Percentiles rank a stretch among this genome's conserved stretches.
phyloP scores from a whole-genome alignment of 92 coral and sea anemone species.

The Galaxea fascicularis region DNA sequence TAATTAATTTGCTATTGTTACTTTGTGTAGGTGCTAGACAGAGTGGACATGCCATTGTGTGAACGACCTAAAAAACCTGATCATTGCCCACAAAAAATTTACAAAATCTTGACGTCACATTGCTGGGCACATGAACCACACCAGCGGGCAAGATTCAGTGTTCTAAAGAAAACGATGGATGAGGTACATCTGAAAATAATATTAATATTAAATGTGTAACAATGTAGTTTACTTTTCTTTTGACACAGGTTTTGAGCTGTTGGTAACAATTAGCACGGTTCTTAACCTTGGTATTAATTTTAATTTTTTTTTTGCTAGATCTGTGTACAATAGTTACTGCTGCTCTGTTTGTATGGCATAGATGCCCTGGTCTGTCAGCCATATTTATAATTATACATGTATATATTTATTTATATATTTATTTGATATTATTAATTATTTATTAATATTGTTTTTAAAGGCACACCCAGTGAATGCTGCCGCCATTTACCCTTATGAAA shows the following conservation, averaged over 20 bases:
- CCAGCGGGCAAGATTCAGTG: conserved; percentile 75
- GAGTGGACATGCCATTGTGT: conserved; percentile 85
- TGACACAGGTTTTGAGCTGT: no score
- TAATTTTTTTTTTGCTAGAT: no score
- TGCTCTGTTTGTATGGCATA: no score
- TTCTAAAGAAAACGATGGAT: conserved; percentile 74
- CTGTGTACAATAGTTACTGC: no score
- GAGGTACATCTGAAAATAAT: conserved; percentile 43
- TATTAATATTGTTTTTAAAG: conserved; percentile 30
- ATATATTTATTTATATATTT: no score
- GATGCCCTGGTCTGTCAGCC: neutral
- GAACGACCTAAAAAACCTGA: conserved; percentile 90
- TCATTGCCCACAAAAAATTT: conserved; percentile 89
- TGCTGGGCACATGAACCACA: conserved; percentile 94
- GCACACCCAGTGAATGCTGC: conserved; percentile 83
- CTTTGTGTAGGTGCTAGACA: conserved; percentile 76
- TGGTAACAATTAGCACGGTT: no score
- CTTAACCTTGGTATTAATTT: no score
- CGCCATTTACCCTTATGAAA: conserved; percentile 73
- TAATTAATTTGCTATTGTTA: neutral
- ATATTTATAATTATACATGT: neutral
- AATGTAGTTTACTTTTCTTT: no score
- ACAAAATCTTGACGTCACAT: conserved; percentile 71
- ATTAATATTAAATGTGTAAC: no score
- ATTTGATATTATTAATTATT: neutral